Conservation (phyloP, 64 coral and sea anemone species). For the Cladopsammia gracilis region DNA sequence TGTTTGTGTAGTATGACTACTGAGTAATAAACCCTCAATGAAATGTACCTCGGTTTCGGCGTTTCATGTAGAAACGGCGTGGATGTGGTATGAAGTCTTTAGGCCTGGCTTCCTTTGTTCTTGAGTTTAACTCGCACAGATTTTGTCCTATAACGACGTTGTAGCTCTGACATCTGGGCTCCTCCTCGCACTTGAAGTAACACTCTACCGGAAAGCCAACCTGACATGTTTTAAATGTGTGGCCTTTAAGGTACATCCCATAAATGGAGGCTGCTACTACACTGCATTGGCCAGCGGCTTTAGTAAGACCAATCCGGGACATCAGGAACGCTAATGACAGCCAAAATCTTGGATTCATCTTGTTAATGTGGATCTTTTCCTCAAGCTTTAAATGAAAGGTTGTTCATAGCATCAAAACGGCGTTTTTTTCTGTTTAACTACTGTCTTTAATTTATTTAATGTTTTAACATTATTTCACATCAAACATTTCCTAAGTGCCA, state of each 20-base stretch:
- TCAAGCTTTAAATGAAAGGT: too few relatives aligned
- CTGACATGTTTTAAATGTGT: not conserved
- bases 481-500: too few relatives aligned
- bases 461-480: too few relatives aligned
- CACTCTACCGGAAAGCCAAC: not conserved
- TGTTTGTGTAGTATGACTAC: too few relatives aligned
- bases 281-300: not conserved
- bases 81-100: not conserved
- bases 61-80: not conserved
- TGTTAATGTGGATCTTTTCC: too few relatives aligned
- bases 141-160: not conserved
- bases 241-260: not conserved
- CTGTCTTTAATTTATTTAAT: too few relatives aligned
- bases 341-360: too few relatives aligned
- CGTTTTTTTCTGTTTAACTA: too few relatives aligned
- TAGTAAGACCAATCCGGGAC: not conserved
- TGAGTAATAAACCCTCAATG: not conserved
- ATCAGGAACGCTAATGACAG: too few relatives aligned
- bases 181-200: not conserved
- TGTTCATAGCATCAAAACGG: too few relatives aligned
- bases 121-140: not conserved
- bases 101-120: conserved; percentile 33
- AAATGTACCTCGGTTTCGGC: not conserved
- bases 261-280: not conserved
- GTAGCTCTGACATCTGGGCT: not conserved